Evolutionary conservation across 2,797 vertebrate species (phyloP).

Genomic region (Esox masquinongy): DNA sequence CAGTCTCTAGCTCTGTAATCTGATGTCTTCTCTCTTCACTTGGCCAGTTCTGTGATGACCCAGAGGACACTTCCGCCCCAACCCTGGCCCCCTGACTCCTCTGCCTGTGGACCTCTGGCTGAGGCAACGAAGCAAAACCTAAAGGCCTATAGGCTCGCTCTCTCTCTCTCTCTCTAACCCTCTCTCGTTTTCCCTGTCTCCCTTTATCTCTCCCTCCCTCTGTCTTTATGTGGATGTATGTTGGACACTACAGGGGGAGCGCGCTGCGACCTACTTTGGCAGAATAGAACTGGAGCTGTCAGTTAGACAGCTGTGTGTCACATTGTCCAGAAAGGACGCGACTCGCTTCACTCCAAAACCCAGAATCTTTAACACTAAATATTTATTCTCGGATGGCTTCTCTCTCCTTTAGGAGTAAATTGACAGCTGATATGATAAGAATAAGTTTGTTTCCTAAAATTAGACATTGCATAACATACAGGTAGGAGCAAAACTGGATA

Average conservation of each 20-base stretch:
- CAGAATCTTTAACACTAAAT: conserved; percentile 17
- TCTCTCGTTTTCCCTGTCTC: background rate
- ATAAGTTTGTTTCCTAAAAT: background rate
- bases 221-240: conserved; percentile 32
- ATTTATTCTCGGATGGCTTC: conserved; percentile 11
- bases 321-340: conserved; percentile 39
- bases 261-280: conserved; percentile 63
- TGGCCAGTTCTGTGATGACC: background rate
- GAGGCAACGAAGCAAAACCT: background rate
- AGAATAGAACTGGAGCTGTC: conserved; percentile 58
- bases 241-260: conserved; percentile 42
- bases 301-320: conserved; percentile 60
- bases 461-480: background rate
- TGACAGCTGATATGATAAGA: conserved; percentile 6
- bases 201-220: conserved; percentile 25
- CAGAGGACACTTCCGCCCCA: background rate
- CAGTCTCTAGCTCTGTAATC: background rate
- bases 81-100: background rate
- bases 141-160: background rate
- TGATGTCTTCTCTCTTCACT: background rate
- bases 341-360: conserved; percentile 26
- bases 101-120: background rate
- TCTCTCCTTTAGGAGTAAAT: conserved; percentile 21
- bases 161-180: background rate
- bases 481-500: background rate